phyloP scores from a whole-genome alignment of 1,140 invertebrate genomes.

The Tetragonula clypearis region DNA sequence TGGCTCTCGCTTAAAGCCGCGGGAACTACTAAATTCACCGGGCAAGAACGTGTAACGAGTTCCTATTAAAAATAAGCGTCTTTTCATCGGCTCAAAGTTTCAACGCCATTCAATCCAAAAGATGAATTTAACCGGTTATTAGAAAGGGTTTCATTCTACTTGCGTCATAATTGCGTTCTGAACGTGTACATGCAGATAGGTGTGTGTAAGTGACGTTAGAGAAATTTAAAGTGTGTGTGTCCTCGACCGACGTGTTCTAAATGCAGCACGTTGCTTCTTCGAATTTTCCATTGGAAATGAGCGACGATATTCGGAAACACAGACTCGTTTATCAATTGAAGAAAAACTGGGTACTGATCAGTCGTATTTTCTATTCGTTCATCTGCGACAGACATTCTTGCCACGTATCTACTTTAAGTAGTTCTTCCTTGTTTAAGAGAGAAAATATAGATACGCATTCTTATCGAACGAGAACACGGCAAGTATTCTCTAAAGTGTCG shows the following conservation, averaged over 20 bases:
- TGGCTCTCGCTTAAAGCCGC: background rate
- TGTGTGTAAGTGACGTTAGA: constrained; percentile 3
- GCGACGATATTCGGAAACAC: background rate
- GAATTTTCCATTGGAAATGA: background rate
- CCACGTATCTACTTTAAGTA: background rate
- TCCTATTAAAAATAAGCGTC: constrained; percentile 30
- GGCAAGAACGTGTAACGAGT: constrained; percentile 21
- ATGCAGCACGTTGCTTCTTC: background rate
- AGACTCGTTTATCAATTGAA: background rate
- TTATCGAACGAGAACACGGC: background rate
- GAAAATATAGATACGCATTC: background rate
- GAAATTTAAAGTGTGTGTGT: background rate
- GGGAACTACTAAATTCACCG: background rate
- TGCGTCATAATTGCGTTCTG: constrained; percentile 8
- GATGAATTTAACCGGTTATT: constrained; percentile 37
- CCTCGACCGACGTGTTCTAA: background rate
- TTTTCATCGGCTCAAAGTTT: constrained; percentile 25
- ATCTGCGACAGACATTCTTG: background rate
- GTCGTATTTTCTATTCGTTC: no score
- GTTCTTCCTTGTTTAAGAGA: background rate
- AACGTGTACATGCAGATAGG: background rate
- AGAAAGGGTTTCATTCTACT: constrained; percentile 13
- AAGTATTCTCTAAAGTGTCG: background rate
- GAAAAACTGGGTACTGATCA: background rate
- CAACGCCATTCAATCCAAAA: constrained; percentile 17